Percentiles rank a stretch among this genome's conserved stretches.
phyloP scores from a whole-genome alignment of 2,113 vertebrate species.

The Gymnocephalus cernua region DNA sequence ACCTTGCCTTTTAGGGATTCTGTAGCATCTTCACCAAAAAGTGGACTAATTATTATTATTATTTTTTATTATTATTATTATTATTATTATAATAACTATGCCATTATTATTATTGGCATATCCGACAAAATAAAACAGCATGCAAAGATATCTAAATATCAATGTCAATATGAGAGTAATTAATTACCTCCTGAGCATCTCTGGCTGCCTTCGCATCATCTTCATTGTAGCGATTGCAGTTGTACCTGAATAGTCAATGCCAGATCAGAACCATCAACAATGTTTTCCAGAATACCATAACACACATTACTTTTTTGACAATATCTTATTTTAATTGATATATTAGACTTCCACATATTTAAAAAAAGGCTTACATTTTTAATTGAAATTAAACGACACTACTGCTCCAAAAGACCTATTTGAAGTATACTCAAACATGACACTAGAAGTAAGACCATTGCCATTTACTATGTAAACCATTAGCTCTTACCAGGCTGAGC shows the following conservation, averaged over 20 bases:
- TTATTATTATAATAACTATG: no score
- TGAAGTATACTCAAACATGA: neutral
- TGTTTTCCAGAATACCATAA: neutral
- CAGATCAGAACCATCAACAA: conserved; percentile 8
- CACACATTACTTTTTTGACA: neutral
- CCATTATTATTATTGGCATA: neutral
- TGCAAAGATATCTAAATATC: neutral
- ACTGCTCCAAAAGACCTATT: neutral
- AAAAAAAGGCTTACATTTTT: neutral
- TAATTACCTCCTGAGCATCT: conserved; percentile 96
- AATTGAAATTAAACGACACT: neutral
- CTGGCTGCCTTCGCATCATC: conserved; percentile 99
- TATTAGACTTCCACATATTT: neutral
- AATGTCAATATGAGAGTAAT: neutral
- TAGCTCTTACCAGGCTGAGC: conserved; percentile 94
- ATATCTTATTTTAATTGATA: neutral
- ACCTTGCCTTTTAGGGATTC: no score
- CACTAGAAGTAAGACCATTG: neutral
- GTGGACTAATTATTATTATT: no score
- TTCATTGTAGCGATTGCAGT: conserved; percentile 99
- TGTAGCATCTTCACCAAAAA: no score
- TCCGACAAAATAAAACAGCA: neutral
- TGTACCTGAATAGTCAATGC: conserved; percentile 88
- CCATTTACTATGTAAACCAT: neutral
- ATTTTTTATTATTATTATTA: no score